These are phyloP conservation scores for Myopa testacea DNA, from an alignment of 2,888 invertebrate species.

Conservation along the genomic window DNA sequence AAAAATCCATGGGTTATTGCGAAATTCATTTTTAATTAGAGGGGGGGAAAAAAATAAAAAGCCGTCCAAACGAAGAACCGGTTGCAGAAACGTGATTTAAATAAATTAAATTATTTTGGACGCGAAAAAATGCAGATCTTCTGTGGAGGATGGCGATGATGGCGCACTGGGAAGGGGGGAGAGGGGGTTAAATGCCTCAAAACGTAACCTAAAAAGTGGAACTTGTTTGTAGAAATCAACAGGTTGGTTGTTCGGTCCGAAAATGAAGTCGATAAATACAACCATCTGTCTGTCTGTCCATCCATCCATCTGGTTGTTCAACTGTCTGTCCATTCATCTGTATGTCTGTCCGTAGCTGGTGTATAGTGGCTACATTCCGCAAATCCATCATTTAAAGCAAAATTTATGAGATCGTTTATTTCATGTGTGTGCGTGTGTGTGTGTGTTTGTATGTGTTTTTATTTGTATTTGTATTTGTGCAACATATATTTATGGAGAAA, in stretches of 20 bases:
- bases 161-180: no score
- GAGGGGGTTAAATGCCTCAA: not conserved
- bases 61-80: not conserved
- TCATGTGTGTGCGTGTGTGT: conserved; percentile 6
- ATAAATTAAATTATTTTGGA: no score
- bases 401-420: not conserved
- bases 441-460: not conserved
- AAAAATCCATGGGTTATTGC: not conserved
- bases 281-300: no score
- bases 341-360: not conserved
- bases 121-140: no score
- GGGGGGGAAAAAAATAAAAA: not conserved
- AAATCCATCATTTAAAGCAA: conserved; percentile 17
- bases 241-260: conserved; percentile 12
- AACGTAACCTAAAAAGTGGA: not conserved
- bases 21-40: not conserved
- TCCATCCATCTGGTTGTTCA: not conserved
- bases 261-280: not conserved
- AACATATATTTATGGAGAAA: conserved; percentile 43
- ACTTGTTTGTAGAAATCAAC: not conserved
- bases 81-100: no score
- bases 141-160: no score
- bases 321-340: not conserved
- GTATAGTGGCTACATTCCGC: conserved; percentile 7
- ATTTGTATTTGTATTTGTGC: conserved; percentile 34